Conservation (phyloP, 2,797 vertebrate genomes). For the Adelosebastes latens region DNA sequence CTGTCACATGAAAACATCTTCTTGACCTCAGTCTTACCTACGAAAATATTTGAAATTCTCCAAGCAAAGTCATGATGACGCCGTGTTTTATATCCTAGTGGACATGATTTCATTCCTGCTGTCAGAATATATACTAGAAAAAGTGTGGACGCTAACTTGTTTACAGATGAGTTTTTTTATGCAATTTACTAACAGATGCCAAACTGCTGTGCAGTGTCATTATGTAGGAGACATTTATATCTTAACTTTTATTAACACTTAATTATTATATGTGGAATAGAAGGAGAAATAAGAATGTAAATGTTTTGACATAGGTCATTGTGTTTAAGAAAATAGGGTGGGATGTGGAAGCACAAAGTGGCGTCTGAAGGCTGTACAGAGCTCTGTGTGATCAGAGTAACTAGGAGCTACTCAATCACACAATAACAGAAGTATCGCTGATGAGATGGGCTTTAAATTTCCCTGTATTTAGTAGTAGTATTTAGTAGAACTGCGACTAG, state of each 20-base stretch:
- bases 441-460: not conserved
- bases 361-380: not conserved
- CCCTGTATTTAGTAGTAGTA: not conserved
- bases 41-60: not conserved
- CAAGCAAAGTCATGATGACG: not conserved
- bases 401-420: not conserved
- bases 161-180: slow-evolving; percentile 1
- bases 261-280: not conserved
- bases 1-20: not conserved
- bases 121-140: not conserved
- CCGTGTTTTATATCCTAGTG: not conserved
- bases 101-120: not conserved
- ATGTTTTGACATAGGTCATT: not conserved
- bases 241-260: not conserved
- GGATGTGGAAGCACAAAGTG: not conserved
- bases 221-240: not conserved
- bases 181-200: slow-evolving; percentile 14
- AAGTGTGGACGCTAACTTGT: not conserved
- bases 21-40: not conserved
- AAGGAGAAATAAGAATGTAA: not conserved
- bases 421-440: too few relatives aligned
- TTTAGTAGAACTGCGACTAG: not conserved
- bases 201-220: slow-evolving; percentile 17
- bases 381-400: not conserved
- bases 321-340: not conserved